These are phyloP conservation scores for Drosophila obscura DNA, from an alignment of 1,140 invertebrate genomes.

Conservation along the genomic window DNA sequence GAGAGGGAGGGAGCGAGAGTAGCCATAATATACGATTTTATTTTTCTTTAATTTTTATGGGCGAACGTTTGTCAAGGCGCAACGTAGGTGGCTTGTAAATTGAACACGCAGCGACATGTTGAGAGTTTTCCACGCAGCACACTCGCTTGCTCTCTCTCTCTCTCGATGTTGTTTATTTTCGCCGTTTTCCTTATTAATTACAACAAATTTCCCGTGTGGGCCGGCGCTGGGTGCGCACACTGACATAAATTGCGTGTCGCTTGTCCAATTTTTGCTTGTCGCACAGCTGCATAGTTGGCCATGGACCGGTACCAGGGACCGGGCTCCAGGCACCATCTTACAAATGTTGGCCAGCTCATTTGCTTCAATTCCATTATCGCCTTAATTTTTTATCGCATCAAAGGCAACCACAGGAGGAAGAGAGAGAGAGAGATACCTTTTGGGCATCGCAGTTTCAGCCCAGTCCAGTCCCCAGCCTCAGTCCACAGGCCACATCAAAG, in stretches of 20 bases:
- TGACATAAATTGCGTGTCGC: constrained; percentile 82
- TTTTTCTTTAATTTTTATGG: constrained; percentile 81
- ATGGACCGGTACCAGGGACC: background rate
- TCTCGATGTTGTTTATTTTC: constrained; percentile 7
- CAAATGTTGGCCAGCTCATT: constrained; percentile 83
- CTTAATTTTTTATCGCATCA: constrained; percentile 83
- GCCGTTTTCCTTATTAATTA: constrained; percentile 73
- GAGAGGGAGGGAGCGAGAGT: background rate
- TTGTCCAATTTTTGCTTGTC: constrained; percentile 82
- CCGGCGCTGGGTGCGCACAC: constrained; percentile 73
- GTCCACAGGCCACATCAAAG: constrained; percentile 67
- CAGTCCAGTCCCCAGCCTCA: constrained; percentile 15
- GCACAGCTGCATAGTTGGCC: constrained; percentile 74
- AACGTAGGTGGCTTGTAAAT: constrained; percentile 78
- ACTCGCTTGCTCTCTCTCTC: background rate
- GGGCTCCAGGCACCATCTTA: constrained; percentile 51
- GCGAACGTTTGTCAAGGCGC: constrained; percentile 69
- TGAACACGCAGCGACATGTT: constrained; percentile 63
- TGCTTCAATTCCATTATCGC: constrained; percentile 83
- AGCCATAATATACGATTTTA: constrained; percentile 77
- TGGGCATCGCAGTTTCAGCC: constrained; percentile 4
- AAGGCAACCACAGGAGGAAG: constrained; percentile 45
- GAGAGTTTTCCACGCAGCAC: constrained; percentile 48
- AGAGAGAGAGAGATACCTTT: constrained; percentile 2
- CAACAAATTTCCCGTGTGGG: constrained; percentile 79